These are phyloP conservation scores for Spodoptera picta DNA, from an alignment of 2,888 invertebrate genomes.

Conservation along the genomic window DNA sequence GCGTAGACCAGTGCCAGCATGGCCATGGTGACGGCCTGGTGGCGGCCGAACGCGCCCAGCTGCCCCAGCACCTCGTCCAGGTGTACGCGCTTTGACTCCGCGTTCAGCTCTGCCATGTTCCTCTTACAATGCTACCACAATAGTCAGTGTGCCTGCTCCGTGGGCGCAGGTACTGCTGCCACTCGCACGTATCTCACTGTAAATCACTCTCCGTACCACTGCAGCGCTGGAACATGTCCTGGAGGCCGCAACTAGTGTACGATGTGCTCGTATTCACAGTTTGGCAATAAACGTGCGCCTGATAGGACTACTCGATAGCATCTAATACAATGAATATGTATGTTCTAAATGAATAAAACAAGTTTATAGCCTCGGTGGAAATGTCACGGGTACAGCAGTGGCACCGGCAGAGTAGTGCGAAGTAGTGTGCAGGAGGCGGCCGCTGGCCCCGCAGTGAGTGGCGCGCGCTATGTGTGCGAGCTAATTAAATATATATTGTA, in stretches of 20 bases:
- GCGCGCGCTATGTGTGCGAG: conserved; percentile 14
- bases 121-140: not conserved
- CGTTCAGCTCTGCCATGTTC: conserved; percentile 51
- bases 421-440: not conserved
- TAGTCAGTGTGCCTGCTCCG: not conserved
- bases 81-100: conserved; percentile 64
- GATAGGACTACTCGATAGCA: no score
- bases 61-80: conserved; percentile 79
- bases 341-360: no score
- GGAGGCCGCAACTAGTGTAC: no score
- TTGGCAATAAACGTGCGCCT: no score
- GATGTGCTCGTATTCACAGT: no score
- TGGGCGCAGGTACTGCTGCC: no score
- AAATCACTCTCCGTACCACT: no score
- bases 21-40: conserved; percentile 79
- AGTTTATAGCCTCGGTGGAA: no score
- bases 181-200: no score
- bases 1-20: conserved; percentile 83
- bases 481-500: conserved; percentile 43
- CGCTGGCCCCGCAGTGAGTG: conserved; percentile 4
- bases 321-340: no score
- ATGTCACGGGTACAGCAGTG: no score
- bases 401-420: not conserved
- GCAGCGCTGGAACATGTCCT: no score
- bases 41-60: conserved; percentile 84